A percentile compares a stretch with the other conserved stretches of the same genome.
Conservation (phyloP, 2,113 vertebrate genomes). For the Agelaius tricolor region DNA sequence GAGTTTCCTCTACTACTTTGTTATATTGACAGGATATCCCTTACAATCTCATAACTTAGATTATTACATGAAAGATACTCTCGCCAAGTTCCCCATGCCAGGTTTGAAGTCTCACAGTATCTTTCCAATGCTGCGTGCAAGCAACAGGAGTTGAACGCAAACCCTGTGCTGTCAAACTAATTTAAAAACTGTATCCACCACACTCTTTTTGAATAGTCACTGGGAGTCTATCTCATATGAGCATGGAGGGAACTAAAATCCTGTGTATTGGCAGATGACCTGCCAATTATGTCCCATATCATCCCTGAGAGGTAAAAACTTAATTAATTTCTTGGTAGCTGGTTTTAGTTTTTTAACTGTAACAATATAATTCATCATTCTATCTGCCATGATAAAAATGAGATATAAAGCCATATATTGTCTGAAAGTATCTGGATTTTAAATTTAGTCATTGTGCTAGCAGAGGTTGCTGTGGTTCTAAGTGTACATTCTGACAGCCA, state of each 20-base stretch:
- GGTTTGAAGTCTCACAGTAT: neutral
- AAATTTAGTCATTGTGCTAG: neutral
- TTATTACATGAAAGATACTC: neutral
- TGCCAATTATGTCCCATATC: neutral
- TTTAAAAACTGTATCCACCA: neutral
- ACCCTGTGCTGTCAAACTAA: neutral
- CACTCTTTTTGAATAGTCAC: neutral
- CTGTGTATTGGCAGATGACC: neutral
- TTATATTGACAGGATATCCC: neutral
- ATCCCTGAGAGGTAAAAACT: neutral
- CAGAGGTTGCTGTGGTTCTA: neutral
- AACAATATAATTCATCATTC: neutral
- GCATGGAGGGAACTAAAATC: neutral
- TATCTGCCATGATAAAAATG: neutral
- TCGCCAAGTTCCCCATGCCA: neutral
- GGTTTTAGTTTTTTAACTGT: neutral
- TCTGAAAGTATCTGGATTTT: neutral
- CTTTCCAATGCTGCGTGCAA: neutral
- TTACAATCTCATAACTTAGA: neutral
- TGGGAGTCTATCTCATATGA: neutral
- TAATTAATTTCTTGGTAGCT: neutral
- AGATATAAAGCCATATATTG: neutral
- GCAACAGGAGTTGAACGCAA: neutral
- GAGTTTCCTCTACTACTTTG: neutral
- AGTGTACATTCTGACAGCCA: neutral